A percentile compares a stretch with the other conserved stretches of the same genome.
These are phyloP conservation scores for Apteryx mantelli DNA, from an alignment of 2,113 vertebrate genomes.

Conservation along the genomic window DNA sequence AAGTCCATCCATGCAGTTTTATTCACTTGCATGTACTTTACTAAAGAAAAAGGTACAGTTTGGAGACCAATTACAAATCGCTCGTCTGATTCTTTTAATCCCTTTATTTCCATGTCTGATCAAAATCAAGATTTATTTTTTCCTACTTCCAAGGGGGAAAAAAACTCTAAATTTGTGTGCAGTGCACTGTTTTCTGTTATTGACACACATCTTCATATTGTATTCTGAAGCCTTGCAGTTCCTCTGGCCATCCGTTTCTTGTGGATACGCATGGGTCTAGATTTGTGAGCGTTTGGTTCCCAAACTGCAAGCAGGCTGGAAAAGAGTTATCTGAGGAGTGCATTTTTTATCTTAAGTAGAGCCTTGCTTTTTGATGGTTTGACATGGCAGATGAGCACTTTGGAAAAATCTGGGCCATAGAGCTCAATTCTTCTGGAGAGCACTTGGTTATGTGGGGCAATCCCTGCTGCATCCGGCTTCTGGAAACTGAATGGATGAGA, in stretches of 20 bases:
- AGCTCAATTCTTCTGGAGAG: neutral
- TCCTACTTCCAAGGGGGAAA: neutral
- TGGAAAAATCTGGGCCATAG: neutral
- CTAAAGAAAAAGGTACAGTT: conserved; percentile 57
- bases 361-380: neutral
- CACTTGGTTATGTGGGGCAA: neutral
- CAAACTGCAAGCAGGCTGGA: neutral
- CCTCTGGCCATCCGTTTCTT: neutral
- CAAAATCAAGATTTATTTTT: conserved; percentile 59
- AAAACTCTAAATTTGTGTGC: neutral
- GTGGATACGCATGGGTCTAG: neutral
- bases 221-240: neutral
- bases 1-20: conserved; percentile 62
- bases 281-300: neutral
- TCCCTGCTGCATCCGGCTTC: neutral
- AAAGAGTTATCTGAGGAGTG: neutral
- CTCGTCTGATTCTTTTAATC: conserved; percentile 78
- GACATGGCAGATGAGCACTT: neutral
- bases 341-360: neutral
- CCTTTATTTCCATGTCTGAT: conserved; percentile 76
- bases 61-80: conserved; percentile 81
- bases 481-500: neutral
- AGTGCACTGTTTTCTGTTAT: neutral
- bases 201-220: neutral
- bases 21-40: conserved; percentile 58